phyloP scores from a whole-genome alignment of 2,888 invertebrate species.

The Lepidochitona cinerea region DNA sequence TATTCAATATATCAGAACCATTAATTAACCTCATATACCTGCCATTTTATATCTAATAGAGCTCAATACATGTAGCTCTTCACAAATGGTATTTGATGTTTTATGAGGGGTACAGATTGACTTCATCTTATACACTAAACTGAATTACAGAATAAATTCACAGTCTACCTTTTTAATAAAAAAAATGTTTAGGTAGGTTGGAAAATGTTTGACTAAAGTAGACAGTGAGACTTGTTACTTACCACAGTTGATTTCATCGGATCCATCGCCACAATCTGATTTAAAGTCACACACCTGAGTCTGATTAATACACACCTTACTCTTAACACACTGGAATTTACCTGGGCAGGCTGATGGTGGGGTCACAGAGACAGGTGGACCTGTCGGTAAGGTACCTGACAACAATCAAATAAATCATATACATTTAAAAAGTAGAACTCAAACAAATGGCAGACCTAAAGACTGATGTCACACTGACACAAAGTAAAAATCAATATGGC shows the following conservation, averaged over 20 bases:
- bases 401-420: neutral
- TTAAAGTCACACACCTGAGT: conserved; percentile 53
- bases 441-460: neutral
- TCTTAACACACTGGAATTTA: conserved; percentile 12
- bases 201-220: too few species aligned
- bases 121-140: too few species aligned
- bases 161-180: too few species aligned
- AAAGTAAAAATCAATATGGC: too few species aligned
- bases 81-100: too few species aligned
- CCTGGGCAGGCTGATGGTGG: conserved; percentile 8
- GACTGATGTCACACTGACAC: neutral
- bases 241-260: conserved; percentile 60
- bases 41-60: neutral
- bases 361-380: neutral
- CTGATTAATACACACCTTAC: conserved; percentile 23
- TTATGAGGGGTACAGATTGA: too few species aligned
- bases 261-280: conserved; percentile 48
- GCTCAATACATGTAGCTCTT: too few species aligned
- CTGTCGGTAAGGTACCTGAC: neutral
- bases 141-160: too few species aligned
- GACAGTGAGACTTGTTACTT: too few species aligned
- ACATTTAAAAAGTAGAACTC: neutral
- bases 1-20: neutral
- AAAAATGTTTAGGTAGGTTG: too few species aligned
- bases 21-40: neutral